Conservation (phyloP, 1,140 invertebrate species). For the Rhynchophorus ferrugineus region DNA sequence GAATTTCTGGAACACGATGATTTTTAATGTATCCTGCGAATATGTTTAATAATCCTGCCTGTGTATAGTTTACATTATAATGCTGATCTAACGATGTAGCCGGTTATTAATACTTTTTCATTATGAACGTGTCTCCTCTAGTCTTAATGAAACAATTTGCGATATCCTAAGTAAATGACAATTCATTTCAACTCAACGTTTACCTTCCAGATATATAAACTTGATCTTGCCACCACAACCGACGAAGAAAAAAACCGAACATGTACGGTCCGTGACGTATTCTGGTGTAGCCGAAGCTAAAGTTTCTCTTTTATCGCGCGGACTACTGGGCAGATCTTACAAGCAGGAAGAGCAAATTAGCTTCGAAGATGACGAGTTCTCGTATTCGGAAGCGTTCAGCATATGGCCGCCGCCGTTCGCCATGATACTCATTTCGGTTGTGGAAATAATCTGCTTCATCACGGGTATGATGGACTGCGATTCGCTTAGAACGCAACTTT, state of each 20-base stretch:
- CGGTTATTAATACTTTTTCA: too few relatives aligned
- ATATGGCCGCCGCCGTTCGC: slow-evolving; percentile 78
- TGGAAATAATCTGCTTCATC: slow-evolving; percentile 59
- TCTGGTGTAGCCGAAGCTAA: slow-evolving; percentile 67
- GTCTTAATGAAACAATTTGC: too few relatives aligned
- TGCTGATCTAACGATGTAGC: too few relatives aligned
- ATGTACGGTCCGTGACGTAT: slow-evolving; percentile 74
- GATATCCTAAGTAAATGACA: too few relatives aligned
- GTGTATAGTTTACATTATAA: too few relatives aligned
- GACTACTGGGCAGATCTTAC: not conserved
- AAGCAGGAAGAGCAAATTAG: slow-evolving; percentile 5
- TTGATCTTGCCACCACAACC: slow-evolving; percentile 15
- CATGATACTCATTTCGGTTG: slow-evolving; percentile 66
- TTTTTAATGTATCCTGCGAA: too few relatives aligned
- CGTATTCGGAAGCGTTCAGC: slow-evolving; percentile 77
- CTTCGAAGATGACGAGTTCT: slow-evolving; percentile 55
- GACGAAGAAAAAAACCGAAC: slow-evolving; percentile 72
- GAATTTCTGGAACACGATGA: too few relatives aligned
- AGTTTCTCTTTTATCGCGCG: too few relatives aligned
- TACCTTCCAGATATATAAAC: slow-evolving; percentile 22
- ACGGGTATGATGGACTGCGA: too few relatives aligned
- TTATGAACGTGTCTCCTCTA: too few relatives aligned
- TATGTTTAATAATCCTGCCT: too few relatives aligned
- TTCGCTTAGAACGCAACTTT: not conserved
- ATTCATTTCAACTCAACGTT: too few relatives aligned